A percentile compares a stretch with the other conserved stretches of the same genome.
These are phyloP conservation scores for Halichoerus grypus DNA, from an alignment of 2,113 vertebrate genomes.

Conservation along the genomic window DNA sequence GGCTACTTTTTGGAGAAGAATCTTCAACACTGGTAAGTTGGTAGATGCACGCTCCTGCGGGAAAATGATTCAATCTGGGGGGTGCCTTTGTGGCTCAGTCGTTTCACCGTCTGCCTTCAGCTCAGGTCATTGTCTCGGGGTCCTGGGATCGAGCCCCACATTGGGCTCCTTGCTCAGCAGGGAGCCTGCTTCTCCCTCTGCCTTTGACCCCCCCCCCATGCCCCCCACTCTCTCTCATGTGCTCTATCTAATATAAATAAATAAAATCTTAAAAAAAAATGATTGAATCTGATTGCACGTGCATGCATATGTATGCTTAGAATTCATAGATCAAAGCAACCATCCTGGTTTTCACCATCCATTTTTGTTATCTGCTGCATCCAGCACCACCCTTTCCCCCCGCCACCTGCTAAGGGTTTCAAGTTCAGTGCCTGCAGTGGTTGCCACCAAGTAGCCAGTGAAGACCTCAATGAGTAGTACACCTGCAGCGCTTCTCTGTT, in stretches of 20 bases:
- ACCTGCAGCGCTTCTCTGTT: neutral
- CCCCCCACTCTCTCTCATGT: neutral
- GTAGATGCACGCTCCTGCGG: neutral
- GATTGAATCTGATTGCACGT: neutral
- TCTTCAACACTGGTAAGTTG: constrained; percentile 88
- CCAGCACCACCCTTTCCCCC: neutral
- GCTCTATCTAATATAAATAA: neutral
- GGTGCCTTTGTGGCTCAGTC: neutral
- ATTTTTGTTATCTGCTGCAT: neutral
- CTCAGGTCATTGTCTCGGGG: neutral
- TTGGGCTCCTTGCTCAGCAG: neutral
- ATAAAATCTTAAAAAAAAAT: neutral
- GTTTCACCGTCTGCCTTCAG: neutral
- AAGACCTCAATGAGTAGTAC: neutral
- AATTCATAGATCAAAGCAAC: neutral
- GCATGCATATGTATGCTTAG: rapidly evolving
- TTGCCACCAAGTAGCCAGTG: neutral
- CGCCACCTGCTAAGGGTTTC: neutral
- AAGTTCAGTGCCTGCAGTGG: neutral
- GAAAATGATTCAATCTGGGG: neutral
- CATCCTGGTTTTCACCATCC: neutral
- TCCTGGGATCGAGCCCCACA: neutral
- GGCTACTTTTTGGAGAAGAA: constrained; percentile 88
- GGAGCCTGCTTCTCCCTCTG: neutral
- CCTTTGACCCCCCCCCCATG: neutral